Percentiles rank a stretch among this genome's conserved stretches.
These are phyloP conservation scores for Dreissena polymorpha DNA, from an alignment of 1,140 invertebrate species.

Conservation along the genomic window DNA sequence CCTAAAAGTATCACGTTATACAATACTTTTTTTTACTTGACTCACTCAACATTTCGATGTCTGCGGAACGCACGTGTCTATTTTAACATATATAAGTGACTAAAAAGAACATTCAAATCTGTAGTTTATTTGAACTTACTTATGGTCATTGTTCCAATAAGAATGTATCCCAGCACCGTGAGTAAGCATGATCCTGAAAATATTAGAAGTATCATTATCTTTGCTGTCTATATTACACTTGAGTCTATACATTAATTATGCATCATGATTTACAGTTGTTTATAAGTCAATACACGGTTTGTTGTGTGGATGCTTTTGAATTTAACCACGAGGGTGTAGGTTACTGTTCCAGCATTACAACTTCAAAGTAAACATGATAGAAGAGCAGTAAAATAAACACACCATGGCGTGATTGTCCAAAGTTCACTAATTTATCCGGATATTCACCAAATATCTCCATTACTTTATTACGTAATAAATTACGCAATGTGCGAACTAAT, in stretches of 20 bases:
- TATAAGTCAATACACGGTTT: background rate
- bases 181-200: constrained; percentile 50
- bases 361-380: background rate
- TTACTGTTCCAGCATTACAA: background rate
- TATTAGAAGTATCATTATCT: background rate
- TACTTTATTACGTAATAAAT: too few species aligned
- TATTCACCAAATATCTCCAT: too few species aligned
- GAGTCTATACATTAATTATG: background rate
- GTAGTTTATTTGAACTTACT: constrained; percentile 30
- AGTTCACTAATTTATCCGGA: too few species aligned
- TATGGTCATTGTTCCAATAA: constrained; percentile 44
- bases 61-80: too few species aligned
- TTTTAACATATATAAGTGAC: background rate
- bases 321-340: background rate
- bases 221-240: too few species aligned
- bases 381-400: background rate
- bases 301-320: background rate
- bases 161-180: constrained; percentile 39
- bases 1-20: too few species aligned
- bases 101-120: background rate
- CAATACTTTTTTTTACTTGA: too few species aligned
- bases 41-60: too few species aligned
- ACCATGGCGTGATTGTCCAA: too few species aligned
- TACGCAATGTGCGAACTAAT: too few species aligned
- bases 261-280: background rate